Evolutionary conservation across 2,113 vertebrate genomes (phyloP).

Genomic region (Anguilla rostrata): DNA sequence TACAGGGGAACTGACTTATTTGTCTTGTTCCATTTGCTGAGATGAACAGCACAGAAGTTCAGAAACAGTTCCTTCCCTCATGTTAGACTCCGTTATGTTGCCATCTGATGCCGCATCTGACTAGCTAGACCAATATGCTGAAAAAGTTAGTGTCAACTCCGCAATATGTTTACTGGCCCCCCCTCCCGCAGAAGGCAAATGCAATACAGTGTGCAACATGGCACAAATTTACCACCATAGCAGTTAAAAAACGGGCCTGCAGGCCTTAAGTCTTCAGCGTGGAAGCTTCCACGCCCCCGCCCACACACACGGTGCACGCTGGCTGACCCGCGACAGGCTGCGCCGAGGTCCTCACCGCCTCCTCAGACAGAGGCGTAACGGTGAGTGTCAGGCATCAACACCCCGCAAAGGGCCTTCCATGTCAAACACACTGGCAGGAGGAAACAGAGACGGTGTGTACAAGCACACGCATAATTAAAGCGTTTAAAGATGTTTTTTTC

Average conservation of each 20-base stretch:
- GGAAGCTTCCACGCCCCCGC: background rate
- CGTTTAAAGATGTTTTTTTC: no score
- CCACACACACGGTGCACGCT: background rate
- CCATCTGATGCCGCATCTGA: conserved; percentile 21
- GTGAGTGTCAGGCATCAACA: background rate
- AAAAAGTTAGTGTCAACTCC: conserved; percentile 12
- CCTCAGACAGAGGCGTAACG: no score
- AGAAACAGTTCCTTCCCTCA: background rate
- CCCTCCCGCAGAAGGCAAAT: background rate
- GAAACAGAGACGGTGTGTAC: no score
- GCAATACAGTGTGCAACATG: background rate
- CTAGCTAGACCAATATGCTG: background rate
- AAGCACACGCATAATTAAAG: no score
- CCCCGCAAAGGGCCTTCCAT: no score
- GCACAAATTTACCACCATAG: background rate
- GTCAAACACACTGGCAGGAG: no score
- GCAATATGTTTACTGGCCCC: conserved; percentile 20
- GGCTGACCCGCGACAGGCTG: background rate
- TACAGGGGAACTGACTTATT: background rate
- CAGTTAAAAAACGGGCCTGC: background rate
- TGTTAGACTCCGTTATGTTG: background rate
- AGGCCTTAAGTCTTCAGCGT: background rate
- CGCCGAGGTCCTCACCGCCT: no score
- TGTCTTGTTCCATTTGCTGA: background rate
- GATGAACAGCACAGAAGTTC: background rate